Evolutionary conservation across 2,888 invertebrate genomes (phyloP).

Genomic region (Tortricodes alternella): DNA sequence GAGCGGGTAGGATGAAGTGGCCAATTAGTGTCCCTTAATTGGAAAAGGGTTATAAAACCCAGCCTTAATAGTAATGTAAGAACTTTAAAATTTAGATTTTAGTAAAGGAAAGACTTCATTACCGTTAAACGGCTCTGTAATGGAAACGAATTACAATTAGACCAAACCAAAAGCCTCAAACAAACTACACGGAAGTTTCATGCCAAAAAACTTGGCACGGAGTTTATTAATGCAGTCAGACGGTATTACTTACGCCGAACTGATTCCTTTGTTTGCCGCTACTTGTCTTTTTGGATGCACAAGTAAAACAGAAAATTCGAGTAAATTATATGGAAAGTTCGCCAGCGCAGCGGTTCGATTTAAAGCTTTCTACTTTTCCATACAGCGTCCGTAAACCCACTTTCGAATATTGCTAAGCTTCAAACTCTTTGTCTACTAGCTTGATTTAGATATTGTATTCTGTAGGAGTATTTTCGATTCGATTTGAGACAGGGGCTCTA

Average conservation of each 20-base stretch:
- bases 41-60: no score
- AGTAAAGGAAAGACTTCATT: neutral
- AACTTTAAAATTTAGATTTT: neutral
- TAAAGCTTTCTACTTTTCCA: conserved; percentile 19
- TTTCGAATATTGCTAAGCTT: conserved; percentile 28
- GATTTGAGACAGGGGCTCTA: conserved; percentile 28
- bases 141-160: conserved; percentile 36
- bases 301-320: conserved; percentile 47
- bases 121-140: neutral
- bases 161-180: conserved; percentile 44
- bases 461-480: conserved; percentile 21
- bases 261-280: conserved; percentile 56
- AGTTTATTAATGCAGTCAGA: conserved; percentile 70
- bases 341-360: conserved; percentile 23
- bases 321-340: conserved; percentile 38
- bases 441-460: conserved; percentile 31
- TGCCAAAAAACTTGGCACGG: conserved; percentile 69
- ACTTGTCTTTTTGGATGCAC: conserved; percentile 43
- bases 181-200: conserved; percentile 49
- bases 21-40: no score
- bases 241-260: conserved; percentile 60
- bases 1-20: no score
- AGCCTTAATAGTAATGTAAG: no score
- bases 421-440: conserved; percentile 27
- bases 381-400: conserved; percentile 25